These are phyloP conservation scores for Chloromyia formosa DNA, from an alignment of 2,888 invertebrate species.

Conservation along the genomic window DNA sequence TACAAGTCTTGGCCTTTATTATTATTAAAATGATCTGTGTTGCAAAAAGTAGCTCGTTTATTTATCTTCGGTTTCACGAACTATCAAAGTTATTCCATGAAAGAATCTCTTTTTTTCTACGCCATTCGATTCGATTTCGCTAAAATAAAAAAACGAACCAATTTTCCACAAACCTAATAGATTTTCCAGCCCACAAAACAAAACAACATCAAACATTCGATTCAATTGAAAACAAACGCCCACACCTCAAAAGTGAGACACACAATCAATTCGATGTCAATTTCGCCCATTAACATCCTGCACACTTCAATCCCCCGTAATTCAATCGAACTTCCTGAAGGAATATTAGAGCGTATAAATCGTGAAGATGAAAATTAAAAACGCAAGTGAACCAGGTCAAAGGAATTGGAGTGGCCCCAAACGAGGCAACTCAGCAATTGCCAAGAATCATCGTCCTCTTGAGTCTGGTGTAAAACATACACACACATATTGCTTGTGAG, in stretches of 20 bases:
- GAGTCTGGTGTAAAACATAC: neutral
- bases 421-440: neutral
- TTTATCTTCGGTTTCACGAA: too few relatives aligned
- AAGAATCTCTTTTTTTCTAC: too few relatives aligned
- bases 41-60: too few relatives aligned
- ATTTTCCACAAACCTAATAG: neutral
- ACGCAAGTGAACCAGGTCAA: constrained; percentile 4
- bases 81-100: too few relatives aligned
- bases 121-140: too few relatives aligned
- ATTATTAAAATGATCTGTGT: too few relatives aligned
- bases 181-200: neutral
- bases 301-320: neutral
- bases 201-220: neutral
- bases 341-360: constrained; percentile 2
- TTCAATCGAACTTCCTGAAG: neutral
- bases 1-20: too few relatives aligned
- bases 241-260: neutral
- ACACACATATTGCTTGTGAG: neutral
- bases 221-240: neutral
- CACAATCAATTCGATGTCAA: neutral
- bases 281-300: neutral
- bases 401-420: neutral
- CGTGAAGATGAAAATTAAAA: neutral
- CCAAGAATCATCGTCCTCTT: neutral
- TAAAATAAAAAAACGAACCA: neutral